A percentile compares a stretch with the other conserved stretches of the same genome.
These are phyloP conservation scores for Encarsia formosa DNA, from an alignment of 2,888 invertebrate genomes.

Conservation along the genomic window DNA sequence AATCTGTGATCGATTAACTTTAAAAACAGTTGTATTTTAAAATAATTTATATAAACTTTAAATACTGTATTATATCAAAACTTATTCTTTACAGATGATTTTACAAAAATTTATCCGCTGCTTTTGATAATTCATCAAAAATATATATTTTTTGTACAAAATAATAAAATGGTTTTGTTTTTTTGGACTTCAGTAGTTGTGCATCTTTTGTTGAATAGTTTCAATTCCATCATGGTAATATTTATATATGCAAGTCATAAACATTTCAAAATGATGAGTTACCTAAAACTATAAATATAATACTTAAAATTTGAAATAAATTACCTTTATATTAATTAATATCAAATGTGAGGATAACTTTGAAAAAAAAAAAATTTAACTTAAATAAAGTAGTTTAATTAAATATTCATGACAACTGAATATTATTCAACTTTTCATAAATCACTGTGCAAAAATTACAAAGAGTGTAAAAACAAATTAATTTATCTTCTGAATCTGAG, in stretches of 20 bases:
- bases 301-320: background rate
- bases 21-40: conserved; percentile 14
- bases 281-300: conserved; percentile 16
- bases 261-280: conserved; percentile 21
- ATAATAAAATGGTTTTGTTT: conserved; percentile 15
- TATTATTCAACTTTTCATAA: too few relatives aligned
- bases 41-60: conserved; percentile 25
- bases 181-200: conserved; percentile 12
- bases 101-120: conserved; percentile 20
- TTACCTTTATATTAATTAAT: background rate
- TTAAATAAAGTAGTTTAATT: background rate
- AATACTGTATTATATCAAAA: conserved; percentile 25
- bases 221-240: conserved; percentile 14
- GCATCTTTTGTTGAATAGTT: conserved; percentile 2
- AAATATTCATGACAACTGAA: background rate
- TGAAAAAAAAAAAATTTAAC: background rate
- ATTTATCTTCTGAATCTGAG: background rate
- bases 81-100: conserved; percentile 17
- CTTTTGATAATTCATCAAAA: conserved; percentile 21
- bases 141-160: conserved; percentile 22
- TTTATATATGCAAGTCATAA: conserved; percentile 17
- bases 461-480: background rate
- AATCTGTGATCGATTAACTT: conserved; percentile 9
- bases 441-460: too few relatives aligned
- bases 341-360: background rate